Conservation (phyloP, 2,888 invertebrate species). For the Heliconius erato region DNA sequence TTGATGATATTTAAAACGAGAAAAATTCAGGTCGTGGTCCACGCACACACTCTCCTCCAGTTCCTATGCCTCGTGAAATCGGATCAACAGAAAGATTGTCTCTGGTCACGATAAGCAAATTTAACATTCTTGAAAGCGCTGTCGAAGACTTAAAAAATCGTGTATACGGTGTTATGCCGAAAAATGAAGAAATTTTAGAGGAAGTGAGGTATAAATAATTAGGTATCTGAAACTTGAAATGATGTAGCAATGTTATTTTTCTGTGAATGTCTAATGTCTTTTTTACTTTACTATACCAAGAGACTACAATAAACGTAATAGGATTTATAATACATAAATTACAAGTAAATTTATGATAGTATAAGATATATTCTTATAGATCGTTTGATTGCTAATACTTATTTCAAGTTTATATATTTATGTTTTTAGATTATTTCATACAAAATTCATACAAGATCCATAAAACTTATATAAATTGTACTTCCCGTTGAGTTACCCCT, state of each 20-base stretch:
- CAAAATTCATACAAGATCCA: neutral
- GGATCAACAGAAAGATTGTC: conserved; percentile 69
- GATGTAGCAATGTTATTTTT: neutral
- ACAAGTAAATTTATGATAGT: too few species aligned
- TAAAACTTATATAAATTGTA: too few species aligned
- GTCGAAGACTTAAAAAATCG: conserved; percentile 74
- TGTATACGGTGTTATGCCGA: conserved; percentile 77
- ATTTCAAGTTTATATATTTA: too few species aligned
- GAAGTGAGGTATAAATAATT: conserved; percentile 70
- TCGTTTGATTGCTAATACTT: neutral
- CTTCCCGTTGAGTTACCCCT: too few species aligned
- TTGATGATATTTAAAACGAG: neutral
- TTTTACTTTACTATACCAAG: neutral
- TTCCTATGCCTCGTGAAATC: conserved; percentile 20
- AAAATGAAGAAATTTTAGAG: conserved; percentile 74
- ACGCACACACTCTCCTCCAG: conserved; percentile 46
- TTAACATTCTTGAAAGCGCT: conserved; percentile 70
- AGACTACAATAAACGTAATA: too few species aligned
- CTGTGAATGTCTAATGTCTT: neutral
- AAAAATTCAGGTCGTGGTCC: conserved; percentile 42
- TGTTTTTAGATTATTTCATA: neutral
- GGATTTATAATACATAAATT: too few species aligned
- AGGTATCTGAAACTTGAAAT: neutral
- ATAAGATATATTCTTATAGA: too few species aligned
- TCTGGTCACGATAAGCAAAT: conserved; percentile 79